These are phyloP conservation scores for Apeira syringaria DNA, from an alignment of 2,888 invertebrate species.

Conservation along the genomic window DNA sequence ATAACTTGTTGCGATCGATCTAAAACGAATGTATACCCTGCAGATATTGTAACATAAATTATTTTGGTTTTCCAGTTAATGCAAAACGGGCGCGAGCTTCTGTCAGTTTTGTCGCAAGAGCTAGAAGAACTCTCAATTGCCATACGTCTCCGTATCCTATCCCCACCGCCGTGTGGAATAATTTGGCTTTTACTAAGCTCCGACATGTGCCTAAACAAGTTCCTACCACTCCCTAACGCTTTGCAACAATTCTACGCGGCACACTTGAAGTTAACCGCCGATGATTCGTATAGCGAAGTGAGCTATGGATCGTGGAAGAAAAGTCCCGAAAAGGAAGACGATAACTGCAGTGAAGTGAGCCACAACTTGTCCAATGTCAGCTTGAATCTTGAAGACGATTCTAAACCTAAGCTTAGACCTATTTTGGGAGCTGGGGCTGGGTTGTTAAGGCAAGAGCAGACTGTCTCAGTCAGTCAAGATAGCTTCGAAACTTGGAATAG, in stretches of 20 bases:
- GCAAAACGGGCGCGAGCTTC: conserved; percentile 73
- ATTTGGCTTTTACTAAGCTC: conserved; percentile 72
- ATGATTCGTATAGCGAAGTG: conserved; percentile 69
- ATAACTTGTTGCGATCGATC: too few species aligned
- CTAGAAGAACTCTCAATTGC: conserved; percentile 70
- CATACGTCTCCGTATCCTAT: conserved; percentile 60
- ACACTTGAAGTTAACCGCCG: conserved; percentile 63
- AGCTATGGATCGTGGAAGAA: conserved; percentile 76
- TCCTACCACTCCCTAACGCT: conserved; percentile 69
- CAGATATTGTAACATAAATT: background rate
- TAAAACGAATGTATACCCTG: background rate
- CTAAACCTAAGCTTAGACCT: conserved; percentile 68
- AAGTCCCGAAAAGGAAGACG: conserved; percentile 52
- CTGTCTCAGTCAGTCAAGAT: conserved; percentile 48
- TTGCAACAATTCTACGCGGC: conserved; percentile 75
- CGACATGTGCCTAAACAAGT: conserved; percentile 73
- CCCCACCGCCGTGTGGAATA: conserved; percentile 64
- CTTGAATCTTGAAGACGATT: conserved; percentile 60
- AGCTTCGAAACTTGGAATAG: conserved; percentile 63
- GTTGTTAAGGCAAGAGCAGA: conserved; percentile 58
- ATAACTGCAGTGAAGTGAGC: conserved; percentile 51
- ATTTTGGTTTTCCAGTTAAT: conserved; percentile 56
- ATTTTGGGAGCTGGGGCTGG: conserved; percentile 73
- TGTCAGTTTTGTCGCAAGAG: conserved; percentile 63
- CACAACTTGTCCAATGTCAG: conserved; percentile 64